Base-by-base conservation (phyloP, 2,113 vertebrate genomes). In the Cromileptes altivelis region DNA sequence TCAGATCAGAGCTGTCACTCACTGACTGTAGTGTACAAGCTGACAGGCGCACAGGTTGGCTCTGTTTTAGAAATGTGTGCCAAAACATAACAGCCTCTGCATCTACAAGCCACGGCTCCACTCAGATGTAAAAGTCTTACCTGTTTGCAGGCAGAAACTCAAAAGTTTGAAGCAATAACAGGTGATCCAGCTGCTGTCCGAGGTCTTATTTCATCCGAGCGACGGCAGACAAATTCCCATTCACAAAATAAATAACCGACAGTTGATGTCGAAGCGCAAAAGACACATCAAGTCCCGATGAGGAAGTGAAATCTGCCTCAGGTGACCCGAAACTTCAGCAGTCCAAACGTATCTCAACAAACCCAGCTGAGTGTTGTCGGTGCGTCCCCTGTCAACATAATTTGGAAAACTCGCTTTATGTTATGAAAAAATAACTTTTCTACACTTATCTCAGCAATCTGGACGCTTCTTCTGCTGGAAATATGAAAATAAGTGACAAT, bases 221-320 rank as follows among this genome's bases (percentile, higher is more conserved):
- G 45, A 25, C 57, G 40, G 57, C 55, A 64, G 21, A 25, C 55
- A 4, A 52, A 78, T 4, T 72, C 47, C 67, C 52, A 88, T 76
- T 49, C 70, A 79, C 17, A 1, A 53, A 53, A 70, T 15, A 60
- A 76, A 70, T 33, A 60, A 70, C 23, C 13, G 42, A 53, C 50
- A 58, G 57, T 10, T 42, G 49, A 61, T 55, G 57, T 18, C 67
- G 58, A 78, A 3, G 56, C 57, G 33, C 27, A 19, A 70, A 49
- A 37, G 33, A 75, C 19, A 21, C 72, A 75, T 10, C 0, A 58
- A 86, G 25, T 72, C 72, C 82, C 15, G 64, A 80, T 18, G 61
- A 85, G 78, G 85, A 87, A 86, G 87, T 85, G 68, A 80, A 75
- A 33, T 63, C 0, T 47, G 30, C n/a, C 53, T 70, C 72, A 84